Base-by-base conservation (phyloP, 2,113 vertebrate genomes). In the Lasiurus borealis region DNA sequence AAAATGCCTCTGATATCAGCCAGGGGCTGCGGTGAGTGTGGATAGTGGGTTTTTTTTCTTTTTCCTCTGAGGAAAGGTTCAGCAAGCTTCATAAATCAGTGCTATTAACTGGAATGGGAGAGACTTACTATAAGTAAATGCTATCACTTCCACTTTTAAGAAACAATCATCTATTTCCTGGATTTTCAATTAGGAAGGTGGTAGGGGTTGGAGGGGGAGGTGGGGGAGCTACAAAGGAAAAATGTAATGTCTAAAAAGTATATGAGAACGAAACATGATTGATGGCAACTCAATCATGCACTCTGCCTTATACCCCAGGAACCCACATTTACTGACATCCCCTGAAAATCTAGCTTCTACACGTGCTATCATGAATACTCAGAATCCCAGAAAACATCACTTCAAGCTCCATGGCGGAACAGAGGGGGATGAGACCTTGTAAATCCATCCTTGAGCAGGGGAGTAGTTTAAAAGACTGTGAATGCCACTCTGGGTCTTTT, bases 1-100 rank as follows among this genome's bases (percentile, higher is more conserved):
- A 98, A 98, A 98, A 98, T 98, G 85, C 96, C 91, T 98, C 95
- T 97, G 97, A 84, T 97, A 98, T 95, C 88, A 96, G 97, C 96
- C 76, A 96, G 97, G 77, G 52, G 57, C 97, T 98, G 97, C 64
- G 90, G 94, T 90, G 94, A 98, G 93, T 34, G 13, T 95, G 62
- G 68, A 29, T 52, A 90, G 78, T 84, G 94, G 69, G 80, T 19
- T 40, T 95, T 40, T 95, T 98, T 96, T 97, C 84, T 18, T 97
- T 97, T 95, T 90, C 84, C 80, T 96, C 72, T 27, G 25, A 96
- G 81, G 89, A 93, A 97, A 97, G 71, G 95, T 90, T 27, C 64
- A 14, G 44, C 69, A 88, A 66, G 5, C 90, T 96, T 96, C 97
- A 77, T 73, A 95, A 98, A 73, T 95, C 95, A 96, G 96, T 80